These are phyloP conservation scores for Lasioglossum lativentre DNA, from an alignment of 2,888 invertebrate species.

Conservation along the genomic window DNA sequence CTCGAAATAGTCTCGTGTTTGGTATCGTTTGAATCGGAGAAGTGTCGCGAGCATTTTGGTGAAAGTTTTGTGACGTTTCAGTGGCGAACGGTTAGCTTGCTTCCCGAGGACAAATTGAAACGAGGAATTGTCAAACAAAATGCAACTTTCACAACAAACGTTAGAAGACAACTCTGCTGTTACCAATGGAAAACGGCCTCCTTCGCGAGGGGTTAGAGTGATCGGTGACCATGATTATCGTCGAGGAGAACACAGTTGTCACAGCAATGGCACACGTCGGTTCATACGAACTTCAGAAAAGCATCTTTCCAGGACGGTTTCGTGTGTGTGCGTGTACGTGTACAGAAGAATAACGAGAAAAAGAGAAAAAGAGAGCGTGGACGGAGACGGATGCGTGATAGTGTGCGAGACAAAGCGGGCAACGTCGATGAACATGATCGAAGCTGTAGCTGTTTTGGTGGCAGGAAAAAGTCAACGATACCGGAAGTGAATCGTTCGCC, in stretches of 20 bases:
- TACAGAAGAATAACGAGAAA: background rate
- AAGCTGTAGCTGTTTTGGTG: slow-evolving; percentile 30
- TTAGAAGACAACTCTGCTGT: background rate
- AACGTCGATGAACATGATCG: background rate
- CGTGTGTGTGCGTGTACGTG: background rate
- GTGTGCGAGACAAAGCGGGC: background rate
- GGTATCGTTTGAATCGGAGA: background rate
- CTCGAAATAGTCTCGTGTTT: no score
- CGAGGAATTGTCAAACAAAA: background rate
- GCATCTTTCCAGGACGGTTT: background rate
- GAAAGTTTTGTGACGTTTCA: background rate
- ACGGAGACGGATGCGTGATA: background rate
- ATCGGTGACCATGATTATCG: background rate
- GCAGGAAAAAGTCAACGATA: slow-evolving; percentile 58
- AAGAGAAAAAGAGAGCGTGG: background rate
- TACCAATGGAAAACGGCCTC: background rate
- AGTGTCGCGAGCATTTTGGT: background rate
- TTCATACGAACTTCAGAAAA: background rate
- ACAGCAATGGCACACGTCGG: background rate
- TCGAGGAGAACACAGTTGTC: background rate
- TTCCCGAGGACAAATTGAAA: background rate
- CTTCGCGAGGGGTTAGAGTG: background rate
- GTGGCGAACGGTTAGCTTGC: background rate
- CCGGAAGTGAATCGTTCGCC: slow-evolving; percentile 51
- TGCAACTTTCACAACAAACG: background rate